Conservation (phyloP, 2,113 vertebrate species). For the Etheostoma spectabile region DNA sequence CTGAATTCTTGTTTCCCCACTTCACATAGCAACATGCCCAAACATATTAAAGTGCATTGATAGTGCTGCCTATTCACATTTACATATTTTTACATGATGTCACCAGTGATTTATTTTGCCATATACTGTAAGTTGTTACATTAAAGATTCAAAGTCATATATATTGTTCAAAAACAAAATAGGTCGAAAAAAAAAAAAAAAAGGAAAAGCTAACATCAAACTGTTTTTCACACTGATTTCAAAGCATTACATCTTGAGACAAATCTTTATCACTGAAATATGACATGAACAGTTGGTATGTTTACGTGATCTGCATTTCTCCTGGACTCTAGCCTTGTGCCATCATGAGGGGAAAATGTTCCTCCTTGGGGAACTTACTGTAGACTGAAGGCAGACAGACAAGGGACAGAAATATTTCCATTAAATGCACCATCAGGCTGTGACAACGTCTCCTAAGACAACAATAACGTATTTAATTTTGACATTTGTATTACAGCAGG, state of each 20-base stretch:
- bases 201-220: too few species aligned
- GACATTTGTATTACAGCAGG: constrained; percentile 37
- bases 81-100: too few species aligned
- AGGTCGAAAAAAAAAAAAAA: too few species aligned
- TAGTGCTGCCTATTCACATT: too few species aligned
- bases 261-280: too few species aligned
- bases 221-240: too few species aligned
- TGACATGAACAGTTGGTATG: neutral
- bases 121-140: too few species aligned
- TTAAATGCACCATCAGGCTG: constrained; percentile 10
- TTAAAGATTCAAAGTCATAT: too few species aligned
- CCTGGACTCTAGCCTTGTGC: constrained; percentile 6
- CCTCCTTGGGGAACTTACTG: neutral
- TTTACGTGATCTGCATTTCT: constrained; percentile 9
- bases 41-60: neutral
- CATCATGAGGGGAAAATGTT: neutral
- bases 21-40: neutral
- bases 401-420: constrained; percentile 8
- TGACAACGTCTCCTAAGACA: neutral
- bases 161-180: too few species aligned
- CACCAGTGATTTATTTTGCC: too few species aligned
- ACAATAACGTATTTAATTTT: constrained; percentile 12
- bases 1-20: too few species aligned
- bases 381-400: constrained; percentile 1
- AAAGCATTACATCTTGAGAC: too few species aligned